Evolutionary conservation across 2,113 vertebrate species (phyloP).

Genomic region (Podiceps cristatus): DNA sequence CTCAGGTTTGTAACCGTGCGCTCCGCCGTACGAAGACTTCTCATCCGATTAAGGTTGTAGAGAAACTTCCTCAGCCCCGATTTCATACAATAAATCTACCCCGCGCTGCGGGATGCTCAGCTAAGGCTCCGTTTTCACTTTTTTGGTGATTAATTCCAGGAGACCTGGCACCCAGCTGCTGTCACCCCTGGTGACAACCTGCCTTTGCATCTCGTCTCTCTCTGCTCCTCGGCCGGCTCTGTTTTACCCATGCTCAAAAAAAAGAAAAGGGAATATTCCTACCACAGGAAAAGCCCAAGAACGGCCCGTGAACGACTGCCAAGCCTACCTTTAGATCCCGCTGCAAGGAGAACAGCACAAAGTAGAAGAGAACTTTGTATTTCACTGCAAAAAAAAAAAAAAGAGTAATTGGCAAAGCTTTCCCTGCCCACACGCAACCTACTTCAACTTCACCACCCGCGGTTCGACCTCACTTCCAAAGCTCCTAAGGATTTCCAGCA

Average conservation of each 20-base stretch:
- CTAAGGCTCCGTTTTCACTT: not conserved
- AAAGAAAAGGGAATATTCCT: not conserved
- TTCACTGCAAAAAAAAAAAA: not conserved
- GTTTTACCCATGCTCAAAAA: not conserved
- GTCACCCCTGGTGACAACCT: not conserved
- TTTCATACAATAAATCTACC: too few relatives aligned
- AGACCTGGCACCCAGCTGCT: not conserved
- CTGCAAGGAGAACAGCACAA: not conserved
- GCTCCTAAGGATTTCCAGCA: not conserved
- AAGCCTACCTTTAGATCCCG: not conserved
- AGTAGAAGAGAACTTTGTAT: not conserved
- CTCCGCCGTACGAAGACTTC: not conserved
- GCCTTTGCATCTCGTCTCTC: not conserved
- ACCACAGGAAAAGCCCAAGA: not conserved
- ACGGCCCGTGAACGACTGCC: accelerated
- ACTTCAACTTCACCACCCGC: not conserved
- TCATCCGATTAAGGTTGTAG: not conserved
- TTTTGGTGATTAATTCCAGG: accelerated
- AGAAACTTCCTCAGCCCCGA: not conserved
- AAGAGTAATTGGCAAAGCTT: not conserved
- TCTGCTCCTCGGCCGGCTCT: not conserved
- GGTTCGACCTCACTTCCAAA: not conserved
- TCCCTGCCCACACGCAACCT: not conserved
- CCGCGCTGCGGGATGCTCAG: accelerated
- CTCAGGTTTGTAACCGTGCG: not conserved